Conservation (phyloP, 2,797 vertebrate species). For the Xiphophorus birchmanni region DNA sequence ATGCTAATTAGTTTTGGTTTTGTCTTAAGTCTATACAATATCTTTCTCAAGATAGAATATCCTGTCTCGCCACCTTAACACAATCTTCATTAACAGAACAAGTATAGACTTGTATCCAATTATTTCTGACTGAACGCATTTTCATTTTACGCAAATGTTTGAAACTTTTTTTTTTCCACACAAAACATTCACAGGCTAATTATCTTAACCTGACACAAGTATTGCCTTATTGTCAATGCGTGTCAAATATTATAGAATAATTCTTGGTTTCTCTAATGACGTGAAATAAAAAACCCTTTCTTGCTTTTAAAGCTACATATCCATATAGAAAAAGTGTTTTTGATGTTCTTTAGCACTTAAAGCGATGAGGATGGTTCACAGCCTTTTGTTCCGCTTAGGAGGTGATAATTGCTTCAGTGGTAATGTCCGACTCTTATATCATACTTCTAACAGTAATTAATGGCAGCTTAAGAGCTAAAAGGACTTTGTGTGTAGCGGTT, state of each 20-base stretch:
- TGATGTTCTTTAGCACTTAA: conserved; percentile 41
- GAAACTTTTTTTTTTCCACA: conserved; percentile 5
- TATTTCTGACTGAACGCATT: conserved; percentile 21
- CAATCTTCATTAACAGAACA: conserved; percentile 37
- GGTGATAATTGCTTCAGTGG: conserved; percentile 49
- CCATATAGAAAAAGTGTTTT: conserved; percentile 37
- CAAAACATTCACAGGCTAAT: conserved; percentile 18
- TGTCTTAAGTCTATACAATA: not conserved
- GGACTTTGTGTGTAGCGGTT: conserved; percentile 15
- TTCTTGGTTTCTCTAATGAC: conserved; percentile 42
- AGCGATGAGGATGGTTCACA: conserved; percentile 38
- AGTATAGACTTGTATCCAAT: conserved; percentile 28
- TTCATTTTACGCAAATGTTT: conserved; percentile 22
- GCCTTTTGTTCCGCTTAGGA: conserved; percentile 31
- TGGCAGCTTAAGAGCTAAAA: conserved; percentile 22
- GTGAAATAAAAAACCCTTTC: conserved; percentile 33
- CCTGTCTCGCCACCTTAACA: conserved; percentile 8
- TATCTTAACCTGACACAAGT: conserved; percentile 1
- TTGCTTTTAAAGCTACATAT: conserved; percentile 24
- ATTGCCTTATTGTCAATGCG: not conserved
- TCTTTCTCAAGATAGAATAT: not conserved
- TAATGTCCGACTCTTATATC: conserved; percentile 32
- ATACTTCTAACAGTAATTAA: conserved; percentile 37
- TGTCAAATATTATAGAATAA: conserved; percentile 19
- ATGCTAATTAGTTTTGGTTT: not conserved